phyloP scores from a whole-genome alignment of 37 sponge, comb jelly and placozoan genomes.

The Oscarella lobularis region DNA sequence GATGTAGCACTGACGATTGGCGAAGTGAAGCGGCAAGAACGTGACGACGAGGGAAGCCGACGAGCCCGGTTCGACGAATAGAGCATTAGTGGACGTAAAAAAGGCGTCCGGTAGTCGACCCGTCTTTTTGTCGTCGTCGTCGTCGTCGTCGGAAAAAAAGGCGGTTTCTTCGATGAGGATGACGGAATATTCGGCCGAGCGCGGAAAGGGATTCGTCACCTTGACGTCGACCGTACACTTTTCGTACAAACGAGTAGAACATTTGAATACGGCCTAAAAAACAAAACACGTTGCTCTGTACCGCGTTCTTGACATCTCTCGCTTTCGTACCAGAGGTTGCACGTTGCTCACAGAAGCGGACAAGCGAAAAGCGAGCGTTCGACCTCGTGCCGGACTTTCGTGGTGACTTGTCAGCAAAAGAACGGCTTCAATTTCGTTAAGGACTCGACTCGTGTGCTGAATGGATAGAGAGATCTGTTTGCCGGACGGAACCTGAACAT shows the following conservation, averaged over 20 bases:
- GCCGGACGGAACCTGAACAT: conserved; percentile 16
- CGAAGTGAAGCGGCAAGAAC: background rate
- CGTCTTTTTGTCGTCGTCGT: background rate
- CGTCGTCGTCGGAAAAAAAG: too few species aligned
- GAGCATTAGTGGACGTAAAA: background rate
- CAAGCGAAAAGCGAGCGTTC: conserved; percentile 43
- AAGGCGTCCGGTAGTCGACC: background rate
- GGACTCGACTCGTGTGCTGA: conserved; percentile 5
- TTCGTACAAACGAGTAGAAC: conserved; percentile 17
- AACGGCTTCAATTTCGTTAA: conserved; percentile 8
- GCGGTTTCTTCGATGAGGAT: conserved; percentile 24
- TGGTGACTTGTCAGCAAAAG: conserved; percentile 39
- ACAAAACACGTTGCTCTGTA: background rate
- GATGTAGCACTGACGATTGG: background rate
- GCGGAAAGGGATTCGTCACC: conserved; percentile 6
- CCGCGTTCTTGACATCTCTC: background rate
- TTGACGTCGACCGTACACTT: background rate
- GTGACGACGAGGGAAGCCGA: background rate
- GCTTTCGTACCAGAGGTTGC: conserved; percentile 31
- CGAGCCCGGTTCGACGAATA: background rate
- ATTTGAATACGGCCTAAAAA: conserved; percentile 6
- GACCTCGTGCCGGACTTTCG: conserved; percentile 15
- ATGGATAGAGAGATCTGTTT: conserved; percentile 11
- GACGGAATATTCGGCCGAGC: conserved; percentile 13
- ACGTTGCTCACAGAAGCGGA: conserved; percentile 29